A percentile compares a stretch with the other conserved stretches of the same genome.
phyloP scores from a whole-genome alignment of 2,888 invertebrate genomes.

The Podotricha telesiphe region DNA sequence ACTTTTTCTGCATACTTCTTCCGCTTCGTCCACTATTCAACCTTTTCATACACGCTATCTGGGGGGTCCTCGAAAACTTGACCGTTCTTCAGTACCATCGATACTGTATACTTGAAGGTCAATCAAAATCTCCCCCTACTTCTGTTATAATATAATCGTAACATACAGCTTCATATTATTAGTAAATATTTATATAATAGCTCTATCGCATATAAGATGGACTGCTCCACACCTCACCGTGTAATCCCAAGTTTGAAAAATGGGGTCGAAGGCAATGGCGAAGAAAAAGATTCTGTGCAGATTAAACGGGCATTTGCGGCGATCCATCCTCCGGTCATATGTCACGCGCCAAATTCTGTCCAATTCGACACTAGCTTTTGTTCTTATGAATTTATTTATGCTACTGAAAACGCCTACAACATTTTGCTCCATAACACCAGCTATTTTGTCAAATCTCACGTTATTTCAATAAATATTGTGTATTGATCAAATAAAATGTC shows the following conservation, averaged over 20 bases:
- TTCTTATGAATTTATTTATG: constrained; percentile 4
- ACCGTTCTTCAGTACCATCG: no score
- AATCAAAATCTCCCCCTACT: no score
- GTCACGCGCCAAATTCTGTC: constrained; percentile 18
- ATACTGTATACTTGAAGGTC: no score
- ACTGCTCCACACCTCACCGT: neutral
- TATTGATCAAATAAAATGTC: no score
- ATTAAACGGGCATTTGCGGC: constrained; percentile 32
- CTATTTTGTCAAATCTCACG: neutral
- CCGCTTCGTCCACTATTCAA: no score
- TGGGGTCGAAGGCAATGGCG: constrained; percentile 34
- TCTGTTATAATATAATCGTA: no score
- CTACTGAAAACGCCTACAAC: neutral
- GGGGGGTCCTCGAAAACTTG: no score
- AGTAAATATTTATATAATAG: neutral
- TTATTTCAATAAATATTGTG: no score
- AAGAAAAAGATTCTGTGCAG: constrained; percentile 36
- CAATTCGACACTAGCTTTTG: constrained; percentile 13
- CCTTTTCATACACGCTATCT: no score
- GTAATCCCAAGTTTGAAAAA: constrained; percentile 24
- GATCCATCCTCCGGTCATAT: constrained; percentile 28
- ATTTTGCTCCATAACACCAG: no score
- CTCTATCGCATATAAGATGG: neutral
- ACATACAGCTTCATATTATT: neutral
- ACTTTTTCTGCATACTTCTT: no score